Percentiles rank a stretch among this genome's conserved stretches.
Evolutionary conservation across 1,140 invertebrate species (phyloP).

Genomic region (Cydia pomonella): DNA sequence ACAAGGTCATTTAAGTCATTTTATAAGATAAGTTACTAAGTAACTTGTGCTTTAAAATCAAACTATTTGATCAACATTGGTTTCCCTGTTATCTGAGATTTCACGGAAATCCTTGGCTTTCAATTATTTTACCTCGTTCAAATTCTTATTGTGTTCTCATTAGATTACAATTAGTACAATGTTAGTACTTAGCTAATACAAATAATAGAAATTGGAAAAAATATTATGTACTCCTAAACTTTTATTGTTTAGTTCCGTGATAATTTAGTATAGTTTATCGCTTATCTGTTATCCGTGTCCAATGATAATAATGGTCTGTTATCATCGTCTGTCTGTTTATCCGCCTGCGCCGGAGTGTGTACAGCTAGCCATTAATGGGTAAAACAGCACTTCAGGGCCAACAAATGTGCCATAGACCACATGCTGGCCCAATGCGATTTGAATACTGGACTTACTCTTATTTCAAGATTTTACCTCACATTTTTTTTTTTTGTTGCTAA

Average conservation of each 20-base stretch:
- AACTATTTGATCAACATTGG: too few relatives aligned
- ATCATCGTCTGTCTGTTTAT: not conserved
- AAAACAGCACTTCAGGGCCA: too few relatives aligned
- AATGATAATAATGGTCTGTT: not conserved
- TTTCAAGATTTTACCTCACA: too few relatives aligned
- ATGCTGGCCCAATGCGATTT: too few relatives aligned
- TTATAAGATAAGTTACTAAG: too few relatives aligned
- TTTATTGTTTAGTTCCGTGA: not conserved
- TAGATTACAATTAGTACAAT: not conserved
- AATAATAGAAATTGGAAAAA: not conserved
- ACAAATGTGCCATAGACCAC: too few relatives aligned
- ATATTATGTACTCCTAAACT: not conserved
- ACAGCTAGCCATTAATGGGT: too few relatives aligned
- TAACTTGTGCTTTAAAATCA: too few relatives aligned
- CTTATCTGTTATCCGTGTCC: not conserved
- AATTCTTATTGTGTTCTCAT: not conserved
- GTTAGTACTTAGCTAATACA: not conserved
- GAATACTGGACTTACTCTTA: too few relatives aligned
- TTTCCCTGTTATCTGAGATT: not conserved
- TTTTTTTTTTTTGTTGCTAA: too few relatives aligned
- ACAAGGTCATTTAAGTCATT: too few relatives aligned
- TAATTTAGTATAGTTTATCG: not conserved
- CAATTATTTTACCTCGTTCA: not conserved
- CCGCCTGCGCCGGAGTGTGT: not conserved
- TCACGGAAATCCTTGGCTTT: not conserved